phyloP scores from a whole-genome alignment of 2,888 invertebrate genomes.

The Dasysyrphus tricinctus region DNA sequence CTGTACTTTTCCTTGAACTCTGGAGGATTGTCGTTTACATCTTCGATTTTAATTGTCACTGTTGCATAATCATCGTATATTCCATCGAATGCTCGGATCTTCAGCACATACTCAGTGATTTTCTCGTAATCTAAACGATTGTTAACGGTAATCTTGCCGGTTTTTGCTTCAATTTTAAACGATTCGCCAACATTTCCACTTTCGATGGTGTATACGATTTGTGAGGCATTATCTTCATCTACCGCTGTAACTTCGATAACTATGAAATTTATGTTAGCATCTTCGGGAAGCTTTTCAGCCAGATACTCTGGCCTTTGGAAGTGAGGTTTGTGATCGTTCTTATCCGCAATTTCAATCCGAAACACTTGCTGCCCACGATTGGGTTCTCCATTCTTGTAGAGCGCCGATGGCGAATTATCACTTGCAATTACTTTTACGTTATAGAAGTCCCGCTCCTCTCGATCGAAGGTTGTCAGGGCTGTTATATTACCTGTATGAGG shows the following conservation, averaged over 20 bases:
- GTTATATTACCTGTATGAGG: slow-evolving; percentile 94
- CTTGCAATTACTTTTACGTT: slow-evolving; percentile 95
- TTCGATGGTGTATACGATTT: slow-evolving; percentile 93
- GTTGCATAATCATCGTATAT: slow-evolving; percentile 91
- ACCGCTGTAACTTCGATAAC: slow-evolving; percentile 94
- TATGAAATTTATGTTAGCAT: slow-evolving; percentile 91
- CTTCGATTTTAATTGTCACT: slow-evolving; percentile 93
- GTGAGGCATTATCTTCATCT: slow-evolving; percentile 94
- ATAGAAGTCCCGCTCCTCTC: slow-evolving; percentile 93
- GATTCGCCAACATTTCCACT: slow-evolving; percentile 94
- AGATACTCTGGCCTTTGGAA: slow-evolving; percentile 91
- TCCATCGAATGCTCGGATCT: slow-evolving; percentile 93
- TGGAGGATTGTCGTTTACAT: slow-evolving; percentile 97
- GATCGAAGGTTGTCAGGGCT: slow-evolving; percentile 91
- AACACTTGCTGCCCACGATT: slow-evolving; percentile 92
- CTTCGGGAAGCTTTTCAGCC: slow-evolving; percentile 91
- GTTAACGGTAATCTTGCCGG: slow-evolving; percentile 93
- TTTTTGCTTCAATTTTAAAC: slow-evolving; percentile 92
- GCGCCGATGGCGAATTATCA: slow-evolving; percentile 94
- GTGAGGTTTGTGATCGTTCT: slow-evolving; percentile 96
- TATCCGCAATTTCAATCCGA: slow-evolving; percentile 96
- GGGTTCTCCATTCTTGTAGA: slow-evolving; percentile 87
- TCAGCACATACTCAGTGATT: slow-evolving; percentile 92
- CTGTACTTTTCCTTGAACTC: slow-evolving; percentile 90
- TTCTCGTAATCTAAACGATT: slow-evolving; percentile 92